These are phyloP conservation scores for Chrysodeixis includens DNA, from an alignment of 2,888 invertebrate species.

Conservation along the genomic window DNA sequence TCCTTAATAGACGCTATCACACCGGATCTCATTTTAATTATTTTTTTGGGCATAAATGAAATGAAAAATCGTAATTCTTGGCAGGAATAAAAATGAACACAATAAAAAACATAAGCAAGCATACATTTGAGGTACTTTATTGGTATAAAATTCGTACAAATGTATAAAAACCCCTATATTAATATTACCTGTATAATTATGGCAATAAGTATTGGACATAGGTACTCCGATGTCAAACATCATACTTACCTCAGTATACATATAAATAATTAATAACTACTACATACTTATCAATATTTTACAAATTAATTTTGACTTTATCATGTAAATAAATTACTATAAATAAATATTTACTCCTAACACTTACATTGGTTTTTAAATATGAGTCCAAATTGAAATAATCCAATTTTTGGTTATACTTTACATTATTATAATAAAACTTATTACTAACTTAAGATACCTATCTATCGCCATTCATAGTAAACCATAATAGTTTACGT, in stretches of 20 bases:
- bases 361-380: conserved; percentile 30
- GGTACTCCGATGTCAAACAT: conserved; percentile 10
- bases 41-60: no score
- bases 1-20: no score
- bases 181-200: conserved; percentile 28
- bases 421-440: conserved; percentile 8
- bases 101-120: not conserved
- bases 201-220: conserved; percentile 36
- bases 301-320: conserved; percentile 22
- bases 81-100: no score
- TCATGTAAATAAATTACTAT: conserved; percentile 25
- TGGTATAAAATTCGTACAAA: conserved; percentile 52
- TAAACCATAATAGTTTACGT: not conserved
- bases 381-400: conserved; percentile 37
- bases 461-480: conserved; percentile 29
- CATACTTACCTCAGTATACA: conserved; percentile 7
- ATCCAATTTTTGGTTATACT: conserved; percentile 49
- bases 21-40: no score
- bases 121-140: conserved; percentile 62
- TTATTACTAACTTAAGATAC: conserved; percentile 13
- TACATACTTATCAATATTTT: conserved; percentile 26
- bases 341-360: conserved; percentile 41
- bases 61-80: no score
- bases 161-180: conserved; percentile 18
- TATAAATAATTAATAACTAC: not conserved